These are phyloP conservation scores for Pungitius pungitius DNA, from an alignment of 2,113 vertebrate genomes.

Conservation along the genomic window DNA sequence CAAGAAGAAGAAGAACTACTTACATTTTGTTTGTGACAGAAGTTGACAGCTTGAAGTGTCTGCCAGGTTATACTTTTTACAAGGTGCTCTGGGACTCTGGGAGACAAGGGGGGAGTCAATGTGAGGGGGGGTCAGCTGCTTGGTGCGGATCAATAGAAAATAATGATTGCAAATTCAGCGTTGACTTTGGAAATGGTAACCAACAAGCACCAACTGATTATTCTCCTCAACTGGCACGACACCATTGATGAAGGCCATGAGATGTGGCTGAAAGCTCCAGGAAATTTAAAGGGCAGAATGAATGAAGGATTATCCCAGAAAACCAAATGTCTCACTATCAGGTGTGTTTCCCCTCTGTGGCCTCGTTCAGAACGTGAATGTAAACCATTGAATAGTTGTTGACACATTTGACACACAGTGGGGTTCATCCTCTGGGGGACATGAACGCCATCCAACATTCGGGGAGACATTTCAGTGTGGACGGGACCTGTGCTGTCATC, in stretches of 20 bases:
- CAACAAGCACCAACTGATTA: background rate
- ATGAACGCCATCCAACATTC: background rate
- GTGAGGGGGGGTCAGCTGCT: background rate
- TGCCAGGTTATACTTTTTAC: conserved; percentile 95
- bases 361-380: background rate
- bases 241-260: background rate
- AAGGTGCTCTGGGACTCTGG: conserved; percentile 89
- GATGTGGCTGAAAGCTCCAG: background rate
- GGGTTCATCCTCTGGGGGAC: background rate
- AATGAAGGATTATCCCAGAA: no score
- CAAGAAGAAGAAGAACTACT: conserved; percentile 56
- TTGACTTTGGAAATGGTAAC: background rate
- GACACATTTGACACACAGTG: background rate
- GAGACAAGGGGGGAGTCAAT: background rate
- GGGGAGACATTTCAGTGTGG: background rate
- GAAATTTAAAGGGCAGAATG: background rate
- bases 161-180: background rate
- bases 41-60: conserved; percentile 94
- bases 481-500: background rate
- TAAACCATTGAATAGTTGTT: background rate
- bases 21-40: conserved; percentile 95
- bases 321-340: no score
- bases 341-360: no score
- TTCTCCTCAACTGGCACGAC: background rate
- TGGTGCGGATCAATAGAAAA: background rate